A percentile compares a stretch with the other conserved stretches of the same genome.
Conservation (phyloP, 1,140 invertebrate genomes). For the Parapsyche elsis region DNA sequence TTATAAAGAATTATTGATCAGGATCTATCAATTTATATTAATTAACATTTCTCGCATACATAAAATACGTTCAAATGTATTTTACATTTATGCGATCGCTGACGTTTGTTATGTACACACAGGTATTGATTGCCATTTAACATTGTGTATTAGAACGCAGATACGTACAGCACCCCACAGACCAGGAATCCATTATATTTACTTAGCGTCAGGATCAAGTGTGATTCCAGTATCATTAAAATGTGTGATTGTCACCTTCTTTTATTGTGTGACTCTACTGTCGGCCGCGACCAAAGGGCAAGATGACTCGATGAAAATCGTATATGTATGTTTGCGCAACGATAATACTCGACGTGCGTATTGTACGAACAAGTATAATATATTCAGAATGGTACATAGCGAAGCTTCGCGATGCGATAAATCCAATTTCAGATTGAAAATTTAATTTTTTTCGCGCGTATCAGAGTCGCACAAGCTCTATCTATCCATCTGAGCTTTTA, state of each 20-base stretch:
- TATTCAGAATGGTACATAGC: not conserved
- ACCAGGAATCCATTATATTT: constrained; percentile 40
- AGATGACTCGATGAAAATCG: constrained; percentile 24
- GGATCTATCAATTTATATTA: too few species aligned
- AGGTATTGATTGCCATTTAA: too few species aligned
- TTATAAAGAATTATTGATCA: too few species aligned
- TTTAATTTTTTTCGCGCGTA: too few species aligned
- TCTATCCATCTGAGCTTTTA: constrained; percentile 9
- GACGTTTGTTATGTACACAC: too few species aligned
- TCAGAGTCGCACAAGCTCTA: too few species aligned
- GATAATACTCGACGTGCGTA: not conserved
- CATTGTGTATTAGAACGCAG: not conserved
- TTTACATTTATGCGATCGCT: too few species aligned
- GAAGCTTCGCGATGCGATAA: not conserved
- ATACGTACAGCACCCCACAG: constrained; percentile 4
- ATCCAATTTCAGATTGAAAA: not conserved
- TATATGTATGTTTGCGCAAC: constrained; percentile 28
- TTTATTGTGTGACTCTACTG: constrained; percentile 49
- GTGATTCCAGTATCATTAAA: constrained; percentile 48
- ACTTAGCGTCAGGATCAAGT: constrained; percentile 47
- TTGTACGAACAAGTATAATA: not conserved
- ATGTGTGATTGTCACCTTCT: constrained; percentile 50
- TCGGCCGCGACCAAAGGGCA: constrained; percentile 22
- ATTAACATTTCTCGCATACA: too few species aligned
- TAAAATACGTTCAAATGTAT: too few species aligned